Conservation (phyloP, 2,113 vertebrate genomes). For the Chaenogobius annularis region DNA sequence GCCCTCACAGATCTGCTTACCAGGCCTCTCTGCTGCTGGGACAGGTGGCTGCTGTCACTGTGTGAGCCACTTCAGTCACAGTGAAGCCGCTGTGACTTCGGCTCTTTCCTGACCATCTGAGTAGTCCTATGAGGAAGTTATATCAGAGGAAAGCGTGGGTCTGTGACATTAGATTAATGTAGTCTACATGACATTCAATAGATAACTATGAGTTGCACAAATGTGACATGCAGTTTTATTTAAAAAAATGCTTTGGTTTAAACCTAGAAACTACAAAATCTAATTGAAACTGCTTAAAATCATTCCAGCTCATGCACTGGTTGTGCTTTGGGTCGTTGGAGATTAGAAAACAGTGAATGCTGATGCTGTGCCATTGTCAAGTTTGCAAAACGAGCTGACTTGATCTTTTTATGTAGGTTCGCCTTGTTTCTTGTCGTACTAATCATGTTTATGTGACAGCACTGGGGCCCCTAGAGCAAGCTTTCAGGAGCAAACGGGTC, state of each 20-base stretch:
- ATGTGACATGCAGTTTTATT: no score
- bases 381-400: constrained; percentile 22
- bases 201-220: neutral
- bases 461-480: constrained; percentile 22
- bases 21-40: constrained; percentile 35
- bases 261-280: no score
- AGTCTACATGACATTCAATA: neutral
- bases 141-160: neutral
- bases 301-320: neutral
- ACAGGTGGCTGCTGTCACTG: constrained; percentile 54
- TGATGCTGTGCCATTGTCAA: constrained; percentile 17
- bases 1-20: constrained; percentile 21
- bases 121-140: neutral
- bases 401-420: constrained; percentile 31
- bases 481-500: constrained; percentile 25
- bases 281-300: no score
- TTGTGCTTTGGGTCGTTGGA: neutral
- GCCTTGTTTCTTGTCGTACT: constrained; percentile 29
- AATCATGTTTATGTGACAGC: constrained; percentile 28
- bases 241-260: no score
- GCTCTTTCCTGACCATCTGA: constrained; percentile 21
- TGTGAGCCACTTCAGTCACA: constrained; percentile 18
- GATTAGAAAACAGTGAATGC: constrained; percentile 22
- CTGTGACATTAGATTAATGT: neutral
- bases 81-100: constrained; percentile 46